A percentile compares a stretch with the other conserved stretches of the same genome.
Evolutionary conservation across 2,113 vertebrate genomes (phyloP).

Genomic region (Rafetus swinhoei): DNA sequence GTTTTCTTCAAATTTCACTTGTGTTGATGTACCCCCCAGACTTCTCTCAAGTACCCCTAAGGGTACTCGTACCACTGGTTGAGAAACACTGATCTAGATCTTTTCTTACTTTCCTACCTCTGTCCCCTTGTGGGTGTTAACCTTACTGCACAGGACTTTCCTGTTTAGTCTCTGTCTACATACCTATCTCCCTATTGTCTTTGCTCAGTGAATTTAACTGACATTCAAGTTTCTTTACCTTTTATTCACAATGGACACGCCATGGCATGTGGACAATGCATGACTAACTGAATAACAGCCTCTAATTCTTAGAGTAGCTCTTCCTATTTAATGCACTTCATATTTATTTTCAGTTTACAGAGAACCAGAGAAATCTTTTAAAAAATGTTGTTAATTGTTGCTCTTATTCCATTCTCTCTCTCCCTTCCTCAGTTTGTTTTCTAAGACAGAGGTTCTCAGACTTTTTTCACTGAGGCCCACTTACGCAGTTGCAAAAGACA

Average conservation of each 20-base stretch:
- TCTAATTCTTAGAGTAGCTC: background rate
- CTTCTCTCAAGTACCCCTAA: no score
- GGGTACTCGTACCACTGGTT: no score
- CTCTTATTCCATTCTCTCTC: constrained; percentile 44
- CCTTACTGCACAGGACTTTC: accelerated
- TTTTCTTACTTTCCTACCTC: background rate
- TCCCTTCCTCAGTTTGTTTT: constrained; percentile 22
- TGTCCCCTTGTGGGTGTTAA: background rate
- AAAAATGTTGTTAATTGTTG: background rate
- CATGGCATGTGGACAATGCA: background rate
- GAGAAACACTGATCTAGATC: background rate
- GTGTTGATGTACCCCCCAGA: no score
- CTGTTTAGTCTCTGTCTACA: background rate
- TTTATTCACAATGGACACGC: background rate
- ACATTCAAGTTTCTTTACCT: background rate
- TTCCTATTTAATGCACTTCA: background rate
- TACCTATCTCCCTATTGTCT: background rate
- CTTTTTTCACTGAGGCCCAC: background rate
- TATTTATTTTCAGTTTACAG: background rate
- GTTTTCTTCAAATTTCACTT: no score
- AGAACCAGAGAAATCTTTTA: background rate
- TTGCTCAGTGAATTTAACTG: accelerated
- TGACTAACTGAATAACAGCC: background rate
- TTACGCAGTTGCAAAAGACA: background rate
- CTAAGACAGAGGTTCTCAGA: background rate